Evolutionary conservation across 2,797 vertebrate species (phyloP), one percentile per base, ranked within the genome.

Genomic region (Harpagifer antarcticus): DNA sequence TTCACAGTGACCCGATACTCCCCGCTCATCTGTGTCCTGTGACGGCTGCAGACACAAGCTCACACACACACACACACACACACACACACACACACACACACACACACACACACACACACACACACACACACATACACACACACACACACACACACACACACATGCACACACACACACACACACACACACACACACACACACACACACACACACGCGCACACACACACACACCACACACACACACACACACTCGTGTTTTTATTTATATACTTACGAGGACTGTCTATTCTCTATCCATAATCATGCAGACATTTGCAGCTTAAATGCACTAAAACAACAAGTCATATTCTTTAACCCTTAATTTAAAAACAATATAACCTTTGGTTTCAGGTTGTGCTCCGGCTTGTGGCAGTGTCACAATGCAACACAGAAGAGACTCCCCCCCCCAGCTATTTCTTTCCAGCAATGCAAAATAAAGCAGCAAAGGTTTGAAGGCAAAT

Each of bases 1-100:
- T 70, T 88, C 42, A 8, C 43, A 4, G 79, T 89, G 89, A 92
- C 89, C 88, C 8, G 59, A 88, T 88, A 84, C 73, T 75, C 83
- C 74, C 72, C 2, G 50, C 76, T 88, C 88, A 86, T 91, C 83
- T 89, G 80, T 73, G 74, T 44, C 61, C 74, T 49, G 53, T 62
- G 77, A 82, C 48, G 16, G 54, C 68, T 72, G 61, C 70, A 78
- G 68, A 82, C 67, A 72, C 59, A 49, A n/a, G 33, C 55, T 52
- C 45, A 20, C 61, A 44, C 4, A 20, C 42, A 37, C 72, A 44
- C 14, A n/a, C 58, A 27, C 47, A 5, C 31, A 6, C 44, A 42
- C 72, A 50, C 14, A n/a, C 58, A 1, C 31, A 33, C 44, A 37
- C 72, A 53, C 14, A n/a, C 58, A 5, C 31, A 33, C 44, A 42